Evolutionary conservation across 2,113 vertebrate species (phyloP).

Genomic region (Centropus bengalensis): DNA sequence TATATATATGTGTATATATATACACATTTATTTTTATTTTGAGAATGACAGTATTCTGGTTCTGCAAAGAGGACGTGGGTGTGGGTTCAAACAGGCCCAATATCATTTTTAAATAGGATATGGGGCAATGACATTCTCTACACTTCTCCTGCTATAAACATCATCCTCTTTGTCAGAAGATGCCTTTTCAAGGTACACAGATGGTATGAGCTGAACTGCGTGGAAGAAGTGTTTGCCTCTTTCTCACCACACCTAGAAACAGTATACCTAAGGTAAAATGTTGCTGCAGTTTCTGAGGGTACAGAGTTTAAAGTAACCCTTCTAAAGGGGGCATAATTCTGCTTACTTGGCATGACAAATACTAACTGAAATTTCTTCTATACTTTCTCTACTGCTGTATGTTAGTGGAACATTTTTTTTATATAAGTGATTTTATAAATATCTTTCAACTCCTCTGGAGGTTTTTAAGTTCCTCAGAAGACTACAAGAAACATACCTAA

Average conservation of each 20-base stretch:
- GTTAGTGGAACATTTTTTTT: background rate
- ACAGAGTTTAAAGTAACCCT: background rate
- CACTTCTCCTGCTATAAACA: background rate
- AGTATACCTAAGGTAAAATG: background rate
- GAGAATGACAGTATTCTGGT: background rate
- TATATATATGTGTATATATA: too few relatives aligned
- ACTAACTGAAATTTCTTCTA: background rate
- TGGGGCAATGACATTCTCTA: background rate
- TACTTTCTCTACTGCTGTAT: background rate
- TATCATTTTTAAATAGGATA: slow-evolving; percentile 16
- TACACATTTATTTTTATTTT: background rate
- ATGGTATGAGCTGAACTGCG: slow-evolving; percentile 39
- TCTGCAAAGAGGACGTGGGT: background rate
- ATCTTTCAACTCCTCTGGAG: background rate
- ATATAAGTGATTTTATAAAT: background rate
- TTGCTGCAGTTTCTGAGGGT: background rate
- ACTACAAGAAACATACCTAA: background rate
- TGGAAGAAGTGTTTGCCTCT: slow-evolving; percentile 22
- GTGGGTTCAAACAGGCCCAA: background rate
- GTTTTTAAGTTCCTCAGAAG: background rate
- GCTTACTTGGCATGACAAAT: background rate
- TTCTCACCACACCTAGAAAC: slow-evolving; percentile 22
- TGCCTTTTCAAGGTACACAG: slow-evolving; percentile 44
- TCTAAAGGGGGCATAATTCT: background rate
- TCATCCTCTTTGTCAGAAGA: background rate